Conservation (phyloP, 2,113 vertebrate genomes). For the Tursiops truncatus region DNA sequence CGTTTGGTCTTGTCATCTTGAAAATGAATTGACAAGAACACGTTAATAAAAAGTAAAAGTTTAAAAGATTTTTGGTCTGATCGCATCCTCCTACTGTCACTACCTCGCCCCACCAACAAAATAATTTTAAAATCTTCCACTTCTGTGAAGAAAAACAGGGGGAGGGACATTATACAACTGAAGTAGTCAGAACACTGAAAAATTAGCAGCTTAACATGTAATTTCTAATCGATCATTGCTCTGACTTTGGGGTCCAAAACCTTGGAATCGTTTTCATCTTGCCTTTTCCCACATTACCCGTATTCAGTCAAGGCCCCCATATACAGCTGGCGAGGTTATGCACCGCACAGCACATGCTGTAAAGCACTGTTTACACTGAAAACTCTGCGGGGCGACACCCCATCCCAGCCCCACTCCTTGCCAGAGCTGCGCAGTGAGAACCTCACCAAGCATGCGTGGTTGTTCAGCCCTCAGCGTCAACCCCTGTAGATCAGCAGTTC, state of each 20-base stretch:
- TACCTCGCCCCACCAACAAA: too few species aligned
- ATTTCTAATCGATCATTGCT: background rate
- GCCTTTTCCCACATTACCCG: background rate
- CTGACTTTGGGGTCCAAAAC: background rate
- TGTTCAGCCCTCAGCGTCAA: background rate
- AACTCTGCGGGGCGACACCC: too few species aligned
- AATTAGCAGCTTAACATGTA: background rate
- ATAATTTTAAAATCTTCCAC: background rate
- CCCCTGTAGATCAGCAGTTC: background rate
- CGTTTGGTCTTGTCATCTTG: background rate
- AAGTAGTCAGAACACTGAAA: background rate
- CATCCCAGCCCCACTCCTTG: background rate
- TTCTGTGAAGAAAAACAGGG: background rate
- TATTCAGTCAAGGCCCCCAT: background rate
- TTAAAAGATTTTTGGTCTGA: background rate
- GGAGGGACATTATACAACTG: background rate
- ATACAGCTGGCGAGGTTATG: background rate
- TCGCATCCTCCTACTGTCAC: too few species aligned
- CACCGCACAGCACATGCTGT: background rate
- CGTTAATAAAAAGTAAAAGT: background rate
- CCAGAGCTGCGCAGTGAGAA: background rate
- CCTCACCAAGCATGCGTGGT: background rate
- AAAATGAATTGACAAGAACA: background rate
- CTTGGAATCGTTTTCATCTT: background rate
- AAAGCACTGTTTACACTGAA: background rate